phyloP scores from a whole-genome alignment of 2,888 invertebrate species.

The Baronia brevicornis region DNA sequence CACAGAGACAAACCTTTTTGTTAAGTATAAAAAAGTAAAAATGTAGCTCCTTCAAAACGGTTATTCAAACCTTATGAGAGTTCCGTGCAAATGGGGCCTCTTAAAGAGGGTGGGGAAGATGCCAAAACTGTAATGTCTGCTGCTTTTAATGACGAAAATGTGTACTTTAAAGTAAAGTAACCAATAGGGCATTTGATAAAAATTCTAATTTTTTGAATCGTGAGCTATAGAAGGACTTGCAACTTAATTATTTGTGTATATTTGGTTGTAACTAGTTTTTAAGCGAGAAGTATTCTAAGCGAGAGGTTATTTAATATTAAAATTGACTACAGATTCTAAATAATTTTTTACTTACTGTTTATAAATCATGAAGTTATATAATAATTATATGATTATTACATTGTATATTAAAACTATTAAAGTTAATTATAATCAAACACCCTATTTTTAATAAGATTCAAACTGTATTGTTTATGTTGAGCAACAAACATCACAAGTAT shows the following conservation, averaged over 20 bases:
- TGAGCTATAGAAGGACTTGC: too few species aligned
- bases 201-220: too few species aligned
- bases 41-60: constrained; percentile 38
- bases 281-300: too few species aligned
- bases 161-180: too few species aligned
- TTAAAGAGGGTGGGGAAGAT: constrained; percentile 53
- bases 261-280: too few species aligned
- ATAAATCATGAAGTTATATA: too few species aligned
- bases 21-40: constrained; percentile 24
- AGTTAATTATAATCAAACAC: neutral
- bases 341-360: too few species aligned
- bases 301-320: too few species aligned
- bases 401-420: neutral
- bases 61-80: constrained; percentile 37
- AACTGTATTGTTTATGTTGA: constrained; percentile 11
- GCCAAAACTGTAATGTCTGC: constrained; percentile 53
- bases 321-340: too few species aligned
- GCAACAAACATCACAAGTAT: constrained; percentile 59
- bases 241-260: too few species aligned
- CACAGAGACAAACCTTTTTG: constrained; percentile 51
- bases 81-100: constrained; percentile 72
- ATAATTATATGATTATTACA: too few species aligned
- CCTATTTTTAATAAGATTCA: neutral
- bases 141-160: constrained; percentile 28
- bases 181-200: too few species aligned